Conservation (phyloP, 2,113 vertebrate genomes). For the Helogale parvula region DNA sequence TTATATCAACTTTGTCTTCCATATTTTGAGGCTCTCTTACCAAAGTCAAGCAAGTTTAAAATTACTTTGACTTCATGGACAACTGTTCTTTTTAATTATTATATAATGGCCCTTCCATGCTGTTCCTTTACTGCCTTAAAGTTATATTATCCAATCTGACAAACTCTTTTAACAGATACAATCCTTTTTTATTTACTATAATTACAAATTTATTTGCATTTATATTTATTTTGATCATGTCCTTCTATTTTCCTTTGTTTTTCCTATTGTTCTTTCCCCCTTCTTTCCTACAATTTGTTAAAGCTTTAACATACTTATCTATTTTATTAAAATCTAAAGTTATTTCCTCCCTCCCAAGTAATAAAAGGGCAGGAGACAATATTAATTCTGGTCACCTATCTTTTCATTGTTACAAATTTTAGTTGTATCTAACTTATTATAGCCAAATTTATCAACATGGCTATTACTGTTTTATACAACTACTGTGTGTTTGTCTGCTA, state of each 20-base stretch:
- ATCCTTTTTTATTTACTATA: neutral
- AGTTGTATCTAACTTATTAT: neutral
- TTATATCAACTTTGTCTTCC: neutral
- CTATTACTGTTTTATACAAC: neutral
- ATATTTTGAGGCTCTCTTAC: neutral
- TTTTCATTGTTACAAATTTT: neutral
- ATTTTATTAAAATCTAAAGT: neutral
- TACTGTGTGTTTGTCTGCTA: neutral
- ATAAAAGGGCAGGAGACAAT: neutral
- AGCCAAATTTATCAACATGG: neutral
- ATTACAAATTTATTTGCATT: neutral
- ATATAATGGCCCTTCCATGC: neutral
- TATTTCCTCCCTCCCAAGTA: neutral
- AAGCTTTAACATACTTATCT: neutral
- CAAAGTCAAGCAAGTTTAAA: neutral
- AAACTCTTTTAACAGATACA: neutral
- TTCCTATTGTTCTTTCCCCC: neutral
- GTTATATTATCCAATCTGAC: neutral
- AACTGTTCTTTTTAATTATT: neutral
- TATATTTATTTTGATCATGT: neutral
- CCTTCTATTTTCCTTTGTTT: neutral
- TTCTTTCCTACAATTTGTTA: neutral
- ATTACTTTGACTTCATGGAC: neutral
- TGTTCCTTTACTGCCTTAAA: neutral
- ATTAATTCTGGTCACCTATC: neutral